Base-by-base conservation (phyloP, 2,113 vertebrate species). In the Nyctibius bracteatus region DNA sequence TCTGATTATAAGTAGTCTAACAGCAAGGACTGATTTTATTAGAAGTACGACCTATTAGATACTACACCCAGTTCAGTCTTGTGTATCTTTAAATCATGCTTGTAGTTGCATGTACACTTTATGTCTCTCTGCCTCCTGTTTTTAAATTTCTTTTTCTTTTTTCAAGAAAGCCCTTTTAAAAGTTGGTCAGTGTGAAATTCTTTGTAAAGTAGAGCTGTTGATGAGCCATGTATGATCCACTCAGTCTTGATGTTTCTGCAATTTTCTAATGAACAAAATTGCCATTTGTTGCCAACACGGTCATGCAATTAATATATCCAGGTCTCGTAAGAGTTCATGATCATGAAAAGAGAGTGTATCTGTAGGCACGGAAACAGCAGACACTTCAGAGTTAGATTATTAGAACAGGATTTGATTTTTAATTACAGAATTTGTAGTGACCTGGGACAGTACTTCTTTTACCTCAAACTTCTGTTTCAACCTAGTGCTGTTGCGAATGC, bases 1-100 rank as follows among this genome's bases (percentile, higher is more conserved):
- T 21, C 72, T 92, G 67, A 81, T 92, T 82, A 10, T 66, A 77
- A 93, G 25, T 19, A 77, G 30, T 70, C 20, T 75, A 81, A 71
- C 49, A 83, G n/a, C 66, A 79, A 62, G 43, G n/a, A 58, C 37
- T 10, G 24, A 39, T 88, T 90, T 95, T 81, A 58, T 88, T 94
- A 46, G 75, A 66, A 94, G 31, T 73, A 41, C 37, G 4, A 30
- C 19, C 54, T 77, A 6, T 54, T 86, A 54, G 55, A 55, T 51
- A n/a, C 28, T 62, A 14, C 33, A 47, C 21, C 7, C 21, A 10
- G 44, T 88, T 88, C 2, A 1, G 18, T 62, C 44, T 75, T 82
- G 10, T n/a, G 13, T 61, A 8, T 52, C 35, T 85, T 85, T 61
- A 77, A 92, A 35, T 77, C 11, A 31, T 47, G 14, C 24, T 33